Evolutionary conservation across 2,797 vertebrate genomes (phyloP).

Genomic region (Columba guinea): DNA sequence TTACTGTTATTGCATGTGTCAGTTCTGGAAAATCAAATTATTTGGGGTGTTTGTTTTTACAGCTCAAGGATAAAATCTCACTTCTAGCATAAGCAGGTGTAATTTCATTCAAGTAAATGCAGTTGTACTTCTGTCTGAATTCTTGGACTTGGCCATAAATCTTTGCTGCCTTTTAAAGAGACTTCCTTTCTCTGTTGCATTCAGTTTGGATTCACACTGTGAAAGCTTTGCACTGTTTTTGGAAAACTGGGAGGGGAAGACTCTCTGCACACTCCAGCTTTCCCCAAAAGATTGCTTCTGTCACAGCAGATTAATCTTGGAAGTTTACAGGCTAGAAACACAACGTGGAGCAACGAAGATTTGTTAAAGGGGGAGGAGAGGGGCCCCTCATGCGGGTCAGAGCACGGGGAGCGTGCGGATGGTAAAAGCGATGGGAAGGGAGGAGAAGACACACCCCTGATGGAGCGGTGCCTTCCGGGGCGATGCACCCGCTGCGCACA

Average conservation of each 20-base stretch:
- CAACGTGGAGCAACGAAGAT: neutral
- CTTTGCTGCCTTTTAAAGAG: neutral
- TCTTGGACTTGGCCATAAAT: neutral
- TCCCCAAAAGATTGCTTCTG: neutral
- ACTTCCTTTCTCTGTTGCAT: neutral
- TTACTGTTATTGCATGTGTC: neutral
- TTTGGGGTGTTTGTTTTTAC: conserved; percentile 8
- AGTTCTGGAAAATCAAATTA: conserved; percentile 29
- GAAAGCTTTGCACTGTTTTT: neutral
- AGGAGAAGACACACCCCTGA: neutral
- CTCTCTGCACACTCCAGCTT: neutral
- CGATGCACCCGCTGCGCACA: neutral
- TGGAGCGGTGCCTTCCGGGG: neutral
- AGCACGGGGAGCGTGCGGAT: rapidly evolving
- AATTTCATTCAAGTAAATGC: neutral
- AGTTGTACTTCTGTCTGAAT: neutral
- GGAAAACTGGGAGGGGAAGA: neutral
- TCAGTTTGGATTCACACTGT: neutral
- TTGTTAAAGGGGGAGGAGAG: neutral
- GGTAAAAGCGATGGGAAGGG: neutral
- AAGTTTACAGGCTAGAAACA: neutral
- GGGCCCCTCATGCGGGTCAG: neutral
- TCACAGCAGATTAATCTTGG: neutral
- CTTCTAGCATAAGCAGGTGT: neutral
- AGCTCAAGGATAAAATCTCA: conserved; percentile 1